Conservation (phyloP, 2,113 vertebrate genomes). For the Oreochromis aureus region DNA sequence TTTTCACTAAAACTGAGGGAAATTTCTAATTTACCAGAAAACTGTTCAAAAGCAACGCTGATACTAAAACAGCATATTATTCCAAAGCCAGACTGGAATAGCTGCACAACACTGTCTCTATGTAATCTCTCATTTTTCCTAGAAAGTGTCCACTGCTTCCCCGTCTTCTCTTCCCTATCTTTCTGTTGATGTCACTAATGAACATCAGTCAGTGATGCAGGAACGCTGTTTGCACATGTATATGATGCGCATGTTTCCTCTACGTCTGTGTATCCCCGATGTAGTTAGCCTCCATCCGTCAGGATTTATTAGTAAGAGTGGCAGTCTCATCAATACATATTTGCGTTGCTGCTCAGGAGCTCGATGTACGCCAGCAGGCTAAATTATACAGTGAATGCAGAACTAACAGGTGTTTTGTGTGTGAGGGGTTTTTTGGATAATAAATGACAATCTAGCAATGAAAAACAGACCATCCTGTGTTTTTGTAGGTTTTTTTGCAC, state of each 20-base stretch:
- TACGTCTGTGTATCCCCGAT: conserved; percentile 15
- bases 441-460: neutral
- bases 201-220: neutral
- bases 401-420: neutral
- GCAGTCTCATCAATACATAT: conserved; percentile 63
- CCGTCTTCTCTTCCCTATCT: neutral
- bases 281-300: conserved; percentile 42
- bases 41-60: neutral
- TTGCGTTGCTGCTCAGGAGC: conserved; percentile 29
- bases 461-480: neutral
- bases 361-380: conserved; percentile 2
- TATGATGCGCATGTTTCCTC: neutral
- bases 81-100: neutral
- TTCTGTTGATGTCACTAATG: neutral
- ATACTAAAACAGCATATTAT: neutral
- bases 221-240: neutral
- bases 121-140: neutral
- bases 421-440: neutral
- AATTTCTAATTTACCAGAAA: neutral
- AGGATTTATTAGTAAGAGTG: conserved; percentile 55
- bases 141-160: neutral
- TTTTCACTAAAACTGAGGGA: neutral
- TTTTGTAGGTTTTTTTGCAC: neutral
- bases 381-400: conserved; percentile 7
- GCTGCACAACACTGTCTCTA: neutral